A percentile compares a stretch with the other conserved stretches of the same genome.
These are phyloP conservation scores for Criorhina ranunculi DNA, from an alignment of 2,888 invertebrate genomes.

Conservation along the genomic window DNA sequence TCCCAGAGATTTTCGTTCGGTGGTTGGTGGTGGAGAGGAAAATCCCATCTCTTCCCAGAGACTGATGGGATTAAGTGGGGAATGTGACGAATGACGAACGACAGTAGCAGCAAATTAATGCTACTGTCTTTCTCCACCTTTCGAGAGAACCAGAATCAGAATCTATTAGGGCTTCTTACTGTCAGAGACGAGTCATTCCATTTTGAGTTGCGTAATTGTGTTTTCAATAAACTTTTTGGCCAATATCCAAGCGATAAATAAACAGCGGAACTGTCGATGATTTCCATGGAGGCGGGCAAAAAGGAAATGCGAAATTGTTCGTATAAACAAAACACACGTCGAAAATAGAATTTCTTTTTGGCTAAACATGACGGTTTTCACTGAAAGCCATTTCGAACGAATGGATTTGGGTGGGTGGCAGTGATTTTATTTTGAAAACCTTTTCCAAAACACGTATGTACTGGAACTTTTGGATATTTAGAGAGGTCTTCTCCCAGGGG, in stretches of 20 bases:
- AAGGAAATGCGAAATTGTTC: conserved; percentile 57
- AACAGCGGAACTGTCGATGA: conserved; percentile 54
- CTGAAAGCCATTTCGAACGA: conserved; percentile 25
- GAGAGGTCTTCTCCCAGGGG: too few species aligned
- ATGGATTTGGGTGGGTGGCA: too few species aligned
- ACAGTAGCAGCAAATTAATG: conserved; percentile 44
- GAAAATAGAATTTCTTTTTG: conserved; percentile 59
- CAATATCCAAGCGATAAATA: conserved; percentile 75
- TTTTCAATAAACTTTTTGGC: conserved; percentile 76
- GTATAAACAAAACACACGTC: conserved; percentile 47
- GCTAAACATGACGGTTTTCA: conserved; percentile 28
- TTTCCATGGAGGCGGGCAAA: conserved; percentile 78
- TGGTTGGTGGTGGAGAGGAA: conserved; percentile 9
- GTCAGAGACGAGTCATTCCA: conserved; percentile 38
- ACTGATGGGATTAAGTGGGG: conserved; percentile 38
- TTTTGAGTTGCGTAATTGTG: conserved; percentile 58
- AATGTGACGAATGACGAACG: conserved; percentile 30
- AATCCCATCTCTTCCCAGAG: too few species aligned
- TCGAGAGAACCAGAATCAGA: background rate
- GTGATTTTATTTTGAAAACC: too few species aligned
- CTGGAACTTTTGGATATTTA: too few species aligned
- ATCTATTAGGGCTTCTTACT: conserved; percentile 32
- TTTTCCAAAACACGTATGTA: too few species aligned
- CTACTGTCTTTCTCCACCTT: conserved; percentile 6
- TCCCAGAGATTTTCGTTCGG: conserved; percentile 31